These are phyloP conservation scores for Protophormia terraenovae DNA, from an alignment of 2,888 invertebrate genomes.

Conservation along the genomic window DNA sequence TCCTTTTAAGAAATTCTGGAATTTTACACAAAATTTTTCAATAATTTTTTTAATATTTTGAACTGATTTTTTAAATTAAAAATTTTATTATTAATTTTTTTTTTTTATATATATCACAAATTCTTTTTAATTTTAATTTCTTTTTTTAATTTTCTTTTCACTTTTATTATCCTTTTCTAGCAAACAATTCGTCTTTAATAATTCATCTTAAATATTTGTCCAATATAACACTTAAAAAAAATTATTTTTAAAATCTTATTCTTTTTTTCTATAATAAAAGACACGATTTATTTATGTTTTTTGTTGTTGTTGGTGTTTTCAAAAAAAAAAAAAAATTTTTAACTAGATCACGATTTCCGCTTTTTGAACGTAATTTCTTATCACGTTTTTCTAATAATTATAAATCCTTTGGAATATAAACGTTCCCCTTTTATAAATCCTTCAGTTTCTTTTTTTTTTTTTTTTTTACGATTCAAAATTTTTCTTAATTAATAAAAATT, in stretches of 20 bases:
- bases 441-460: slow-evolving; percentile 16
- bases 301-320: background rate
- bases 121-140: too few relatives aligned
- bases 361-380: slow-evolving; percentile 24
- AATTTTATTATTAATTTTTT: too few relatives aligned
- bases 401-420: slow-evolving; percentile 45
- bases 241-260: background rate
- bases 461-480: background rate
- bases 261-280: too few relatives aligned
- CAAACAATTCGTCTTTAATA: too few relatives aligned
- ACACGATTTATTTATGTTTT: slow-evolving; percentile 11
- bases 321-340: slow-evolving; percentile 44
- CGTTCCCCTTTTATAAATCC: slow-evolving; percentile 26
- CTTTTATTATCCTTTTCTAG: background rate
- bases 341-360: slow-evolving; percentile 61
- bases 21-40: too few relatives aligned
- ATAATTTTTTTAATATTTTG: too few relatives aligned
- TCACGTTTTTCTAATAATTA: slow-evolving; percentile 51
- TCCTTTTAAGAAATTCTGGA: too few relatives aligned
- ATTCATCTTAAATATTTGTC: too few relatives aligned
- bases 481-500: background rate
- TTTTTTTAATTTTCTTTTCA: too few relatives aligned
- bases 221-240: background rate
- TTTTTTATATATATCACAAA: too few relatives aligned
- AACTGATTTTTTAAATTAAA: too few relatives aligned